Evolutionary conservation across 1,140 invertebrate genomes (phyloP).

Genomic region (Orchestia grillus): DNA sequence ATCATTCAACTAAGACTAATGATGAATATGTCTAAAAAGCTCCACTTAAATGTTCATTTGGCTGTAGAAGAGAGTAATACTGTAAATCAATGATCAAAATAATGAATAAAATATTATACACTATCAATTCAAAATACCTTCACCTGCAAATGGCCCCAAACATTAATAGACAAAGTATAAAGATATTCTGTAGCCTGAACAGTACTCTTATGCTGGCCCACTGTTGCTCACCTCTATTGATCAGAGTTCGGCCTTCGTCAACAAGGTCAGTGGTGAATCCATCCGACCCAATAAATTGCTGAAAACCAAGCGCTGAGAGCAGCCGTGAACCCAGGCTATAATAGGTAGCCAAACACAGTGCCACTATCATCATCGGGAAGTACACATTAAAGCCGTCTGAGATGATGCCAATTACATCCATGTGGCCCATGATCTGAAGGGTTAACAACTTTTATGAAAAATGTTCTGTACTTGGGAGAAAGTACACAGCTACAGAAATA

Average conservation of each 20-base stretch:
- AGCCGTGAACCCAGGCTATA: constrained; percentile 92
- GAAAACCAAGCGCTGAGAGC: constrained; percentile 89
- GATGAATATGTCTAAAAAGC: no score
- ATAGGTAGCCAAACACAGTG: constrained; percentile 94
- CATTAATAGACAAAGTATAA: no score
- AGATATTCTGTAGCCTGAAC: no score
- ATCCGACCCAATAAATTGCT: constrained; percentile 92
- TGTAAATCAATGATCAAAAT: no score
- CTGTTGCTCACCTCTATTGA: constrained; percentile 75
- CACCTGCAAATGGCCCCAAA: no score
- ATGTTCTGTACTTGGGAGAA: not conserved
- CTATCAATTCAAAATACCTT: no score
- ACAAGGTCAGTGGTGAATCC: constrained; percentile 93
- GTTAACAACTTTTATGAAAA: not conserved
- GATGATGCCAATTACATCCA: constrained; percentile 97
- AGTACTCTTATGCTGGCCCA: no score
- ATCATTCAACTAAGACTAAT: no score
- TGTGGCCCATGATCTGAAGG: constrained; percentile 95
- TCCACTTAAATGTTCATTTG: no score
- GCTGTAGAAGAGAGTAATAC: no score
- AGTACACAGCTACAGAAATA: not conserved
- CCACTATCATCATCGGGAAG: constrained; percentile 96
- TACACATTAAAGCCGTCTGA: constrained; percentile 99
- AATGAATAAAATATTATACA: no score
- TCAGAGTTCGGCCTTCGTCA: constrained; percentile 81